phyloP scores from a whole-genome alignment of 2,797 vertebrate genomes.

The Parauchenoglanis ngamensis region DNA sequence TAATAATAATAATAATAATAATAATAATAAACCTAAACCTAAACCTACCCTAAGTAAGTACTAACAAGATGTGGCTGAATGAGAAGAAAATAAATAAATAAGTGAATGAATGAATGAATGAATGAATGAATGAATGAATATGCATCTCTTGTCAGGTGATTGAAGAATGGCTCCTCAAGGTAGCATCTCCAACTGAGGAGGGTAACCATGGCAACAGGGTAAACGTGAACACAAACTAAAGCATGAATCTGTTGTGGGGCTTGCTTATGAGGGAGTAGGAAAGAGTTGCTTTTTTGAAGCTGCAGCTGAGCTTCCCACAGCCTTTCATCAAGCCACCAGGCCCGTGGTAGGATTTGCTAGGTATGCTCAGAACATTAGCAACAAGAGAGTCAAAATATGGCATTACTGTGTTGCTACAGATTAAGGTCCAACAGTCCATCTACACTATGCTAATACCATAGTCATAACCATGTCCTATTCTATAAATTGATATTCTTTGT shows the following conservation, averaged over 20 bases:
- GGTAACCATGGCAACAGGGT: constrained; percentile 77
- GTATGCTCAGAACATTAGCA: constrained; percentile 27
- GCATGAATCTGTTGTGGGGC: constrained; percentile 71
- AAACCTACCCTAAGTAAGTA: not conserved
- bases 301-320: constrained; percentile 41
- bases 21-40: too few relatives aligned
- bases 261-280: constrained; percentile 27
- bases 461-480: not conserved
- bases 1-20: too few relatives aligned
- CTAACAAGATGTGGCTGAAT: constrained; percentile 2
- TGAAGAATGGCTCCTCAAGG: constrained; percentile 75
- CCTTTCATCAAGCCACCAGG: constrained; percentile 57
- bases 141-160: constrained; percentile 74
- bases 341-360: constrained; percentile 23
- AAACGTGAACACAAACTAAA: constrained; percentile 75
- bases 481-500: not conserved
- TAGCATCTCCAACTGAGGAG: constrained; percentile 69
- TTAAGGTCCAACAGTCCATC: constrained; percentile 1
- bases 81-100: constrained; percentile 63
- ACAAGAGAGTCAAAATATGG: constrained; percentile 14
- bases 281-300: constrained; percentile 43
- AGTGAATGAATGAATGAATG: constrained; percentile 3
- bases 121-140: constrained; percentile 36
- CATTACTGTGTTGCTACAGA: not conserved
- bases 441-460: not conserved